Conservation (phyloP, 2,888 invertebrate species). For the Lycophotia porphyrea region DNA sequence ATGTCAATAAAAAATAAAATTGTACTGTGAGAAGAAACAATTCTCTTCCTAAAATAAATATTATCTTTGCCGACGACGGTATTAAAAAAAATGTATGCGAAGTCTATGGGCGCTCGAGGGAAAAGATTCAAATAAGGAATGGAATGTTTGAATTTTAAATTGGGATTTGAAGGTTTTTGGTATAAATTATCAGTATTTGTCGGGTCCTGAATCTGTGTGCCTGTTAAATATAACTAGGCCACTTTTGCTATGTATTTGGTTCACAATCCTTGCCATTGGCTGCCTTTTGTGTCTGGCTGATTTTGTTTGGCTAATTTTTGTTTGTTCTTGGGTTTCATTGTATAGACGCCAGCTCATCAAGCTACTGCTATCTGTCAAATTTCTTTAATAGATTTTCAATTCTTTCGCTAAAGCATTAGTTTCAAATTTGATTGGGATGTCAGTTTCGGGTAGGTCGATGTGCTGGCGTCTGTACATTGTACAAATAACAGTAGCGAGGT, state of each 20-base stretch:
- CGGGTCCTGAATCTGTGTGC: neutral
- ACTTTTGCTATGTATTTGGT: neutral
- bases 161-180: constrained; percentile 9
- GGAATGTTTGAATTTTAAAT: constrained; percentile 22
- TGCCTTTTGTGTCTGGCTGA: neutral
- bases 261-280: neutral
- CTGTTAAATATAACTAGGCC: neutral
- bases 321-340: neutral
- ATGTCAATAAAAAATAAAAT: constrained; percentile 66
- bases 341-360: no score
- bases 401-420: no score
- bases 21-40: constrained; percentile 56
- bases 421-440: no score
- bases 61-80: constrained; percentile 43
- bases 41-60: constrained; percentile 53
- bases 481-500: no score
- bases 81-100: constrained; percentile 49
- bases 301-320: no score
- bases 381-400: no score
- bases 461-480: no score
- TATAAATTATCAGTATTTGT: neutral
- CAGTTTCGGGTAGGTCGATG: no score
- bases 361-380: no score
- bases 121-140: constrained; percentile 31
- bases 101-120: constrained; percentile 11